Base-by-base conservation (phyloP, 92 coral and sea anemone species). In the Parazoanthus darwini region DNA sequence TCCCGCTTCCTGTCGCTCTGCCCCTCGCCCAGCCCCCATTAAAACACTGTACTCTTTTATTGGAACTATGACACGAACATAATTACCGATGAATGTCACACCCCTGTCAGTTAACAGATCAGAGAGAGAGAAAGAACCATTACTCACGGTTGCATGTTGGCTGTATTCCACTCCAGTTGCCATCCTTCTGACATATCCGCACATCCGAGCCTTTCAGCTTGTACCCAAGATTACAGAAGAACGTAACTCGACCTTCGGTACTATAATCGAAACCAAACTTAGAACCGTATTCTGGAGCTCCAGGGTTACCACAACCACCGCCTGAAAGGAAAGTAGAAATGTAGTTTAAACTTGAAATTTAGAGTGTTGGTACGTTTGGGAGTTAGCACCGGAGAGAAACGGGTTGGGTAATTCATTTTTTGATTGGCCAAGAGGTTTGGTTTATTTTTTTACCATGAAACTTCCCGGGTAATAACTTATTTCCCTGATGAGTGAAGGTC, bases 221-320 rank as follows among this genome's bases (percentile, higher is more conserved):
- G 87, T 88, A 94, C 7, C 96, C 94, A n/a, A 43, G 25, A 23
- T 70, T 85, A 79, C 98, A 94, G 77, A 38, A 85, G 74, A 89
- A 94, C 42, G 70, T 66, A n/a, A 94, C 87, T 42, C 38, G 83
- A 88, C 76, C 85, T 39, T 89, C 93, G 68, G 82, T 89, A 10
- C 89, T 88, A 25, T 84, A 86, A 22, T 82, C n/a, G 6, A 67
- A 56, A 18, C 96, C 94, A 72, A 77, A 79, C 71, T 88, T 86
- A 67, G 91, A 81, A 38, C 96, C 96, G 56, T 94, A 75, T 20
- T 18, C 88, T 9, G 93, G 91, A 3, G 77, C 83, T 14, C 25
- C 35, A 3, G 93, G 93, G 8, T 18, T 58, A 20, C 93, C 93
- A 70, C 96, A 94, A 50, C 93, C 92, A n/a, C 16, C 56, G 44